Conservation (phyloP, 2,888 invertebrate genomes). For the Hypomecis punctinalis region DNA sequence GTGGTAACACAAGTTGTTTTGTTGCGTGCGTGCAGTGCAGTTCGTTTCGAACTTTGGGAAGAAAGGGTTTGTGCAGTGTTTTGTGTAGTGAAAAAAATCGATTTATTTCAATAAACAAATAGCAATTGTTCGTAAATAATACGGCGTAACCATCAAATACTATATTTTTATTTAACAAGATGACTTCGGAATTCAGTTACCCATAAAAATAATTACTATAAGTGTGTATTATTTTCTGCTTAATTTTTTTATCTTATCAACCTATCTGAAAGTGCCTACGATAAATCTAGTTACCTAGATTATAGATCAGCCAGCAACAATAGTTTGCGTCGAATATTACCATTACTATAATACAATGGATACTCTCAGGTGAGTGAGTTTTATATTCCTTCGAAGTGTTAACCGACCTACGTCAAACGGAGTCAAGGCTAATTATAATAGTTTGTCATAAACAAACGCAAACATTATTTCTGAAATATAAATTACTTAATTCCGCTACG, state of each 20-base stretch:
- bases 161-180: neutral
- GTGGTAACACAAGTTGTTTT: too few relatives aligned
- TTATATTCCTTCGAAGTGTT: conserved; percentile 24
- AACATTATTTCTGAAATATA: conserved; percentile 27
- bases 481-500: neutral
- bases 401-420: conserved; percentile 47
- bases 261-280: conserved; percentile 21
- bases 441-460: conserved; percentile 23
- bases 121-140: neutral
- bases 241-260: conserved; percentile 36
- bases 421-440: conserved; percentile 58
- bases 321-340: conserved; percentile 7
- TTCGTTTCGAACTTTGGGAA: neutral
- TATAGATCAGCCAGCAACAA: conserved; percentile 9
- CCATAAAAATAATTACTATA: neutral
- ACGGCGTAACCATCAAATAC: neutral
- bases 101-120: conserved; percentile 8
- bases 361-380: conserved; percentile 59
- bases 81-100: conserved; percentile 8
- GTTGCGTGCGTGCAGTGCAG: neutral
- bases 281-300: conserved; percentile 31
- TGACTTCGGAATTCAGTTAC: conserved; percentile 5
- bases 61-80: conserved; percentile 4
- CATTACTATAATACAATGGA: conserved; percentile 55
- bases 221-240: conserved; percentile 1